Base-by-base conservation (phyloP, 2,113 vertebrate species). In the Lagopus muta region DNA sequence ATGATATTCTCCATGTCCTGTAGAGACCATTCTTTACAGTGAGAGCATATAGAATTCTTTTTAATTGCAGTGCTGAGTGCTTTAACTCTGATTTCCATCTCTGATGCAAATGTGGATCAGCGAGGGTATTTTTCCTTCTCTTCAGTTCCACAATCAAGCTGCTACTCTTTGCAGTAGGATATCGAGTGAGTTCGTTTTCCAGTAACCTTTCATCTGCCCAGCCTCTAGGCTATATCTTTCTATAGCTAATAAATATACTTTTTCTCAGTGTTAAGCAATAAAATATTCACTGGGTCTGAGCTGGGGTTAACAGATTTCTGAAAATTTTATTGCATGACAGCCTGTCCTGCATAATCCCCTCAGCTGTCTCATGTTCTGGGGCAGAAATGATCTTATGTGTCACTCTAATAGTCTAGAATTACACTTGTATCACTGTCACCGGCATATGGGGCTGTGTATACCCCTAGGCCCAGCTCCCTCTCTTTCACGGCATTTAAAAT, bases 341-440 rank as follows among this genome's bases (percentile, higher is more conserved):
- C 97, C 98, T 98, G 98, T 98, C 98, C 98, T 97, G 97, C 97
- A 97, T 98, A 98, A 98, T 96, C 97, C 97, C 98, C 98, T 98
- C 98, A 98, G 98, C 98, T 97, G 98, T 96, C 98, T 98, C 97
- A 81, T 98, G 98, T 98, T 98, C 98, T 93, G 96, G 97, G 97
- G 98, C 98, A 98, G 97, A 97, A 97, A 96, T 95, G 98, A 98
- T 98, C 98, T 98, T 98, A 97, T 96, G 98, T 98, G 98, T 99
- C 98, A 98, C 98, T 99, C 98, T 98, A 98, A 98, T 98, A 98
- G 98, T 98, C 98, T 98, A 98, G 98, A 99, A 98, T 99, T 99
- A 99, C 98, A 98, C 98, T 99, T 99, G 98, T 98, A 98, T 99
- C 98, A 97, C 98, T 98, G 98, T 99, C 98, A 98, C 97, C 95